Evolutionary conservation across 2,797 vertebrate species (phyloP).

Genomic region (Rhodeus uyekii): DNA sequence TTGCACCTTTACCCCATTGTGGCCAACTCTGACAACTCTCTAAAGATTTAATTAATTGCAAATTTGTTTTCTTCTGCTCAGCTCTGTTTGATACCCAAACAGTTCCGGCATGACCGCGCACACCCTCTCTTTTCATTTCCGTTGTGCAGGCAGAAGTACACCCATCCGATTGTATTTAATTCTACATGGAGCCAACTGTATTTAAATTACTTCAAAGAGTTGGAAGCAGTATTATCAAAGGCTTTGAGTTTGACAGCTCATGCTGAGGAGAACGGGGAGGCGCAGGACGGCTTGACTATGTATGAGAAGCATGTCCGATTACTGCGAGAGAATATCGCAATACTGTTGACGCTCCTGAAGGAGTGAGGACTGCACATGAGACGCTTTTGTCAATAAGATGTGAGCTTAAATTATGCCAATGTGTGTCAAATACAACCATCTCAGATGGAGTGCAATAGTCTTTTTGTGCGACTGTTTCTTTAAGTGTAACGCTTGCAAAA

Average conservation of each 20-base stretch:
- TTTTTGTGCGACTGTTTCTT: not conserved
- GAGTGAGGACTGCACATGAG: constrained; percentile 32
- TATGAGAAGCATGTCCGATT: constrained; percentile 64
- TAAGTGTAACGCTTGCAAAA: constrained; percentile 3
- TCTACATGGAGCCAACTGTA: constrained; percentile 65
- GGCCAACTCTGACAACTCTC: not conserved
- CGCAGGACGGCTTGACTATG: constrained; percentile 67
- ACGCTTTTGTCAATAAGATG: constrained; percentile 40
- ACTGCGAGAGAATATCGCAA: constrained; percentile 60
- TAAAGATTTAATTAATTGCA: constrained; percentile 12
- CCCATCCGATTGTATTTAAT: constrained; percentile 74
- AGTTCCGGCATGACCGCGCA: not conserved
- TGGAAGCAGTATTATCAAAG: constrained; percentile 66
- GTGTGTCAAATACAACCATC: not conserved
- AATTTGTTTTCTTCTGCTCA: not conserved
- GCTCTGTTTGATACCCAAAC: not conserved
- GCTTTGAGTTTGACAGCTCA: constrained; percentile 80
- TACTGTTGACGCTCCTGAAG: constrained; percentile 32
- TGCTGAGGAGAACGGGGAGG: constrained; percentile 66
- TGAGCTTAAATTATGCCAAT: constrained; percentile 7
- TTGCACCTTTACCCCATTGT: too few species aligned
- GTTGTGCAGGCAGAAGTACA: constrained; percentile 68
- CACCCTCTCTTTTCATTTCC: constrained; percentile 59
- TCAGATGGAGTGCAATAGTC: not conserved
- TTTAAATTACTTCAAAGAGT: constrained; percentile 77